Evolutionary conservation across 2,888 invertebrate genomes (phyloP), one percentile per base, ranked within the genome.

Genomic region (Sarcophaga variegata): DNA sequence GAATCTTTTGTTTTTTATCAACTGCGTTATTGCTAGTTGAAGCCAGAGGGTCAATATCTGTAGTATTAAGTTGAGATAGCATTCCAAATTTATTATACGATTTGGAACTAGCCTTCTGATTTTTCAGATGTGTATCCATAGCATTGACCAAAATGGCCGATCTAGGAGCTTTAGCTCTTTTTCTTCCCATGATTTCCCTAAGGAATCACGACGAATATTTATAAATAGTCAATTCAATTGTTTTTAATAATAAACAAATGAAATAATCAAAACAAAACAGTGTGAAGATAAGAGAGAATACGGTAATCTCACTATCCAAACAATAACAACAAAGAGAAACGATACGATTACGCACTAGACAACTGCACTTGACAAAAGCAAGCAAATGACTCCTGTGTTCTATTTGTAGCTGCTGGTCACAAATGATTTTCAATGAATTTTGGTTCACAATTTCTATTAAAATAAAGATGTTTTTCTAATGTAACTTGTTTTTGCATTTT

Each of bases 211-310:
- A 22, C 3, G 62, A 8, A 62, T 22, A 62, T 20, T 62, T 62
- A 62, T 62, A 62, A 62, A 62, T 62, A 25, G 25, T 25, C 25
- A 25, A 25, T 20, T 22, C 22, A 62, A 22, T 22, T 62, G 62
- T 25, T 62, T 62, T 62, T 22, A 62, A 62, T 62, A 62, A 62
- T 62, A 62, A 62, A 62, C 62, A 62, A 20, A 62, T 62, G 62
- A 62, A 62, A 62, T 62, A 62, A 62, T 62, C 62, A 20, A 62
- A 62, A 62, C 62, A 25, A 62, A 62, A 62, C 62, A 62, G 62
- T 22, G 62, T 62, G 22, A 62, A 22, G 62, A 62, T 62, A 62
- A 62, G 62, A 62, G 62, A 62, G 20, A 62, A 62, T 20, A 62
- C 22, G 22, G 22, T 62, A 62, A 62, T 62, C 62, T 62, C 62